Base-by-base conservation (phyloP, 2,888 invertebrate genomes). In the Allolobophora icterica region DNA sequence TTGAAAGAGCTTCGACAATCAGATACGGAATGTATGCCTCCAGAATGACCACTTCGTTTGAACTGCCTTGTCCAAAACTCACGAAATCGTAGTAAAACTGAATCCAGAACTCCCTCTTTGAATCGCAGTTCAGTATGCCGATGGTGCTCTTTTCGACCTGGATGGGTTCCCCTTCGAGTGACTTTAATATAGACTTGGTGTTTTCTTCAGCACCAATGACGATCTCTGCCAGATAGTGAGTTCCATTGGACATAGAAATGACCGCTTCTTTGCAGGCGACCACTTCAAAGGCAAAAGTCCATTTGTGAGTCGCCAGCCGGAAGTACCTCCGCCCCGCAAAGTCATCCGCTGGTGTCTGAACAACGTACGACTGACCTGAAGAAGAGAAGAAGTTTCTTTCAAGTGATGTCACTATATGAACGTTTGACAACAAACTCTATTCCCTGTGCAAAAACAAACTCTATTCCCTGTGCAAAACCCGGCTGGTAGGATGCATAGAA, bases 81-180 rank as follows among this genome's bases (percentile, higher is more conserved):
- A 91, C 21, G 35, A 38, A 19, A 30, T 52, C 91, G 42, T 58
- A 34, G 17, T 17, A 11, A 40, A 40, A 91, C 52, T 40, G 58
- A 19, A 91, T 52, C 91, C 91, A 91, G 91, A 91, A 91, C 58
- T 15, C 6, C 35, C 91, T 83, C 45, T 35, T 42, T 40, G 90
- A 84, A 71, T 87, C 58, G 42, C 91, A 90, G 89, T 58, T 33
- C 45, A 90, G 58, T 24, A 91, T 89, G 35, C 89, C 91, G 24
- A 30, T 30, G n/a, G 87, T 91, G 87, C 83, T 42, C 33, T 42
- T 40, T n/a, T 84, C 58, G 6, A 35, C 87, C 0, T 33, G 34
- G 35, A 3, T 13, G 19, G 33, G 33, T 30, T 33, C 58, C n/a
- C 90, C 90, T 17, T 84, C 87, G 84, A 90, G 84, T 34, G 33